Evolutionary conservation across 2,888 invertebrate species (phyloP).

Genomic region (Mimas tiliae): DNA sequence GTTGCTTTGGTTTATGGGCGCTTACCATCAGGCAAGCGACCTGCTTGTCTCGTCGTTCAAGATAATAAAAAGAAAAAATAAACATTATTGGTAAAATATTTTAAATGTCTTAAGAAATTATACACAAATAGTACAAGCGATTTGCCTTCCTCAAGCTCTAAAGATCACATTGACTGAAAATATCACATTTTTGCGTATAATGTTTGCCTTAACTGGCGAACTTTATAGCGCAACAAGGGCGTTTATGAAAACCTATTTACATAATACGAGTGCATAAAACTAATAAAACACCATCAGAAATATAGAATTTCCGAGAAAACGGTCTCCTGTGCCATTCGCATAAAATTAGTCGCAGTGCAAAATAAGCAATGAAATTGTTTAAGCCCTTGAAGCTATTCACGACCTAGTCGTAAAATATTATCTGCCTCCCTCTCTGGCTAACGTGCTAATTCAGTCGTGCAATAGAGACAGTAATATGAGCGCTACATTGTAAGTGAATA

Average conservation of each 20-base stretch:
- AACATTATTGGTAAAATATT: too few relatives aligned
- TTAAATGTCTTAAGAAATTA: neutral
- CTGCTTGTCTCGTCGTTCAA: too few relatives aligned
- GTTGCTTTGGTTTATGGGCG: too few relatives aligned
- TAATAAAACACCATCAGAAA: constrained; percentile 42
- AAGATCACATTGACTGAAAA: neutral
- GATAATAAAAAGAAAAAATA: too few relatives aligned
- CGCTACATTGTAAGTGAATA: constrained; percentile 68
- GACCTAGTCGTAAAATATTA: constrained; percentile 71
- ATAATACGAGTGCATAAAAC: constrained; percentile 37
- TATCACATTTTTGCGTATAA: neutral
- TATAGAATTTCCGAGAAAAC: constrained; percentile 59
- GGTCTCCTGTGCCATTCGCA: constrained; percentile 58
- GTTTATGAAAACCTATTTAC: constrained; percentile 37
- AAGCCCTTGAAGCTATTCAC: constrained; percentile 69
- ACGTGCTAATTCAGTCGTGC: constrained; percentile 34
- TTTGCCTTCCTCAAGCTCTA: neutral
- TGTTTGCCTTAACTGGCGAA: constrained; percentile 14
- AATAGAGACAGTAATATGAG: constrained; percentile 49
- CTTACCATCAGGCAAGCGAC: too few relatives aligned
- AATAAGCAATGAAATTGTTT: constrained; percentile 77
- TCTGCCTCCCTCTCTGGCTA: constrained; percentile 50
- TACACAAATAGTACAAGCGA: neutral
- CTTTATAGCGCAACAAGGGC: constrained; percentile 18
- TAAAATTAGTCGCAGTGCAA: constrained; percentile 79